A percentile compares a stretch with the other conserved stretches of the same genome.
These are phyloP conservation scores for Gymnocheta viridis DNA, from an alignment of 2,888 invertebrate species.

Conservation along the genomic window DNA sequence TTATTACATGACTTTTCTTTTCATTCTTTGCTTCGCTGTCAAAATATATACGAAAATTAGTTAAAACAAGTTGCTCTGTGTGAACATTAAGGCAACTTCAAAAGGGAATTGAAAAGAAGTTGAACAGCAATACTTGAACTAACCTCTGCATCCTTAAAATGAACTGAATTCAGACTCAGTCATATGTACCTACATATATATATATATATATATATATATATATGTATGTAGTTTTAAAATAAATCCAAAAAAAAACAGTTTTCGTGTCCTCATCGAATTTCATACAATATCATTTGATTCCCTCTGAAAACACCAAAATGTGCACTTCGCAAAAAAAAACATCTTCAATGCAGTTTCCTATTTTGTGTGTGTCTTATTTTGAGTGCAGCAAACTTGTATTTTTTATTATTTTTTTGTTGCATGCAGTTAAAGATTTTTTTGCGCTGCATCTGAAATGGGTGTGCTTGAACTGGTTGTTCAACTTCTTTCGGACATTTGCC, in stretches of 20 bases:
- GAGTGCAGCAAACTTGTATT: constrained; percentile 48
- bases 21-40: too few relatives aligned
- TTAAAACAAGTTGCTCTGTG: too few relatives aligned
- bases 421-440: constrained; percentile 3
- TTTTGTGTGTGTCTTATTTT: not conserved
- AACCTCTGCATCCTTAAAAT: not conserved
- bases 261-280: not conserved
- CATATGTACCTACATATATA: too few relatives aligned
- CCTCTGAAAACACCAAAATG: not conserved
- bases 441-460: constrained; percentile 48
- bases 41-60: too few relatives aligned
- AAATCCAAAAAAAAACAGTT: not conserved
- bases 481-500: constrained; percentile 48
- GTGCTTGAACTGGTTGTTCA: constrained; percentile 55
- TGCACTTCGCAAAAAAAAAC: not conserved
- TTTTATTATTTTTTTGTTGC: constrained; percentile 26
- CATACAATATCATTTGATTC: not conserved
- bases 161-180: not conserved
- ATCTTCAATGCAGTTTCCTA: constrained; percentile 10
- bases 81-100: too few relatives aligned
- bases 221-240: not conserved
- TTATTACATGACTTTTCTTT: too few relatives aligned
- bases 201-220: too few relatives aligned
- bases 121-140: not conserved
- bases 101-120: too few relatives aligned